Evolutionary conservation across 1,140 invertebrate genomes (phyloP).

Genomic region (Brachionus koreanus): DNA sequence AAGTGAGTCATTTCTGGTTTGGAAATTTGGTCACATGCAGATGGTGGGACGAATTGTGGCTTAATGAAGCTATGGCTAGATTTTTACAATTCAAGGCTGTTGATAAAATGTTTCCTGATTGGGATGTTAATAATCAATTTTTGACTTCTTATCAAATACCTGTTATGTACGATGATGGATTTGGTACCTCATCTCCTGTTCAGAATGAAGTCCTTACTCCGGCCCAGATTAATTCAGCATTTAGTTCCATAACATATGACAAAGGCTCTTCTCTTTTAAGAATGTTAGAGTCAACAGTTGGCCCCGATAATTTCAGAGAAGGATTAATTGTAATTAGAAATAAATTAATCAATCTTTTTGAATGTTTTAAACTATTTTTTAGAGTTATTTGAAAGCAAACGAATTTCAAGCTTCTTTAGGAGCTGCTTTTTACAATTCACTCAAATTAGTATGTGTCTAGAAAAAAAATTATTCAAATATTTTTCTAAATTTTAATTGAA

Average conservation of each 20-base stretch:
- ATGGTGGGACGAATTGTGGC: constrained; percentile 51
- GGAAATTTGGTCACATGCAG: constrained; percentile 49
- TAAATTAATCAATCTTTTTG: constrained; percentile 53
- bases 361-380: background rate
- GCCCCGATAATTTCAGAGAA: background rate
- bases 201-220: background rate
- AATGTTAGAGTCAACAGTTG: constrained; percentile 43
- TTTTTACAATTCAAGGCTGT: constrained; percentile 49
- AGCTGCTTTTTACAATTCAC: constrained; percentile 29
- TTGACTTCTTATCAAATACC: constrained; percentile 5
- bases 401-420: background rate
- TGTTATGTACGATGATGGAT: constrained; percentile 42
- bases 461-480: too few relatives aligned
- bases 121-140: constrained; percentile 59
- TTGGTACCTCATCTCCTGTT: constrained; percentile 5
- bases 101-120: constrained; percentile 69
- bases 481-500: background rate
- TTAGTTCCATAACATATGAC: constrained; percentile 35
- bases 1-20: constrained; percentile 68
- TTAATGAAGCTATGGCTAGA: constrained; percentile 55
- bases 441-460: background rate
- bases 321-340: constrained; percentile 58
- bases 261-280: constrained; percentile 20
- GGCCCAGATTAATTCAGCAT: constrained; percentile 32
- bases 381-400: constrained; percentile 34